These are phyloP conservation scores for Mycetomoellerius zeteki DNA, from an alignment of 1,140 invertebrate species.

Conservation along the genomic window DNA sequence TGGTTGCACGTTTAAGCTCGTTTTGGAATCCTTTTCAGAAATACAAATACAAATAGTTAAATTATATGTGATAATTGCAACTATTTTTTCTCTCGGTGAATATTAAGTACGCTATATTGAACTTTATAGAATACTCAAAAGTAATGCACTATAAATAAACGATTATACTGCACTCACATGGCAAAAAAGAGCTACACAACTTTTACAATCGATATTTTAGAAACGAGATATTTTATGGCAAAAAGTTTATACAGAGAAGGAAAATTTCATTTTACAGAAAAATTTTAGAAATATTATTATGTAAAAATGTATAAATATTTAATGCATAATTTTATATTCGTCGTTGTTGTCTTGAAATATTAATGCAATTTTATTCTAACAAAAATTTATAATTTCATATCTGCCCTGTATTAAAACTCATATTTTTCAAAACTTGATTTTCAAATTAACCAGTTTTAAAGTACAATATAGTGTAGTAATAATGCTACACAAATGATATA, in stretches of 20 bases:
- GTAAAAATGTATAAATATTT: background rate
- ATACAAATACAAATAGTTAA: too few relatives aligned
- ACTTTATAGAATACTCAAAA: background rate
- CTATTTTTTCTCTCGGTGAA: background rate
- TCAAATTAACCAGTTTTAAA: slow-evolving; percentile 9
- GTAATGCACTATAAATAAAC: background rate
- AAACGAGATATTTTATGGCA: background rate
- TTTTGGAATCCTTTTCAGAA: too few relatives aligned
- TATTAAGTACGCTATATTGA: background rate
- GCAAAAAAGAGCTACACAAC: background rate
- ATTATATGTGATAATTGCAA: too few relatives aligned
- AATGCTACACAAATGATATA: background rate
- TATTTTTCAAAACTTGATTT: background rate
- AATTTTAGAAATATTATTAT: background rate
- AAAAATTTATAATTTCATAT: background rate
- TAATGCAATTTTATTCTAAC: background rate
- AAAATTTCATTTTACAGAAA: background rate
- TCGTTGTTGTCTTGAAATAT: background rate
- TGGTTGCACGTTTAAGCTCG: too few relatives aligned
- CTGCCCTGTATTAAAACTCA: background rate
- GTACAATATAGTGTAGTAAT: background rate
- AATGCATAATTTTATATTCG: background rate
- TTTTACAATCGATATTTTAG: slow-evolving; percentile 7
- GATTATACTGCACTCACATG: background rate
- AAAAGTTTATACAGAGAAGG: background rate